These are phyloP conservation scores for Crossocerus cetratus DNA, from an alignment of 2,888 invertebrate genomes.

Conservation along the genomic window DNA sequence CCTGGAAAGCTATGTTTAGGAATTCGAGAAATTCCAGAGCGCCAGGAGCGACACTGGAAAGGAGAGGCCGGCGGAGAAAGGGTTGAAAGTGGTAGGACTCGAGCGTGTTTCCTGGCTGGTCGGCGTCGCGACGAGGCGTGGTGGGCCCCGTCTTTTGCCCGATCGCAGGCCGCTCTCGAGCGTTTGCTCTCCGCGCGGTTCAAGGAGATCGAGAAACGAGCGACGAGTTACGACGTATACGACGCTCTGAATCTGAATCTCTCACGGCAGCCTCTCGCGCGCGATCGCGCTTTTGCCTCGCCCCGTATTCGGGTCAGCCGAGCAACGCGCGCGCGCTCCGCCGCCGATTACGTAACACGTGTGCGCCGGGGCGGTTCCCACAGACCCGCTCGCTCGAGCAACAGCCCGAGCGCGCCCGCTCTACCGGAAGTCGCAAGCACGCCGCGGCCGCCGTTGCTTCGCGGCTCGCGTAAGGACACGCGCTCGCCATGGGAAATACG, in stretches of 20 bases:
- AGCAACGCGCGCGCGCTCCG: slow-evolving; percentile 32
- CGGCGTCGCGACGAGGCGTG: slow-evolving; percentile 61
- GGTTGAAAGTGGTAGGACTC: slow-evolving; percentile 41
- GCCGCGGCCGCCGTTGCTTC: slow-evolving; percentile 12
- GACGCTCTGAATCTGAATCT: slow-evolving; percentile 70
- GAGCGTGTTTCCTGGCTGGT: slow-evolving; percentile 42
- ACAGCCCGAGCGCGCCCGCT: slow-evolving; percentile 7
- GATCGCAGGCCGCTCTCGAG: slow-evolving; percentile 30
- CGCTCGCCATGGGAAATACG: slow-evolving; percentile 47
- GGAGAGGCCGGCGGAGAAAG: slow-evolving; percentile 3
- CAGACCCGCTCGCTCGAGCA: slow-evolving; percentile 39
- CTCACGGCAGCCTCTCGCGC: slow-evolving; percentile 69
- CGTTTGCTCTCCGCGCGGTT: slow-evolving; percentile 62
- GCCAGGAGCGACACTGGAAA: too few species aligned
- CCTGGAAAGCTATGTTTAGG: too few species aligned
- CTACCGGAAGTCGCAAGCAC: slow-evolving; percentile 65
- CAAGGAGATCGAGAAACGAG: slow-evolving; percentile 72
- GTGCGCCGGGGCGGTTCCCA: slow-evolving; percentile 68
- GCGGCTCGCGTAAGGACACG: slow-evolving; percentile 35
- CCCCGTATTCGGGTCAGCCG: slow-evolving; percentile 74
- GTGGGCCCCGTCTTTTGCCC: slow-evolving; percentile 56
- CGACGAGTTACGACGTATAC: slow-evolving; percentile 66
- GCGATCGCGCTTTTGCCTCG: slow-evolving; percentile 59
- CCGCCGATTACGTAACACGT: slow-evolving; percentile 64
- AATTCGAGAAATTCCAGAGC: too few species aligned